phyloP scores from a whole-genome alignment of 2,113 vertebrate species.

The Pachypanchax playfairii region DNA sequence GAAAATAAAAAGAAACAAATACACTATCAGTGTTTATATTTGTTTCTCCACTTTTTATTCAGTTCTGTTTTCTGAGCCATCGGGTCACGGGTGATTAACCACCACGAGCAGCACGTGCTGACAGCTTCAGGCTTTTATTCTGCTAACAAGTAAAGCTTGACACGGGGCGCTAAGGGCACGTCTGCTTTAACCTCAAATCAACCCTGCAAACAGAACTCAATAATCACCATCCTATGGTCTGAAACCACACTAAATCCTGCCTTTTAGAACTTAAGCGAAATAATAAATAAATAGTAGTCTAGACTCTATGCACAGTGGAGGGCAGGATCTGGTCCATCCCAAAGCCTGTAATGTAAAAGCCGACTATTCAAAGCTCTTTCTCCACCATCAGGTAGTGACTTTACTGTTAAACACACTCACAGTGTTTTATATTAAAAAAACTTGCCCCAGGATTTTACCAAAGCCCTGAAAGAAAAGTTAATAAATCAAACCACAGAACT shows the following conservation, averaged over 20 bases:
- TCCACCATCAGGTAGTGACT: too few relatives aligned
- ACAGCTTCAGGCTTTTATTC: slow-evolving; percentile 57
- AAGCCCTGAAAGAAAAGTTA: too few relatives aligned
- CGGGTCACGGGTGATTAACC: slow-evolving; percentile 61
- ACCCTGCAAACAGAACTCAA: slow-evolving; percentile 29
- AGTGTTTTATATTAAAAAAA: too few relatives aligned
- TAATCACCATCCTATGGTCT: too few relatives aligned
- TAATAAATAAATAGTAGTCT: too few relatives aligned
- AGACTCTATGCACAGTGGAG: too few relatives aligned
- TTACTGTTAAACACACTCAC: too few relatives aligned
- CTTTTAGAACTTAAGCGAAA: background rate
- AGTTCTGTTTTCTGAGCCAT: slow-evolving; percentile 33
- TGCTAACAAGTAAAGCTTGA: slow-evolving; percentile 55
- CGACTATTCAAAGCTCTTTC: too few relatives aligned
- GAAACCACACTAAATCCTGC: slow-evolving; percentile 9
- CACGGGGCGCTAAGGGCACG: slow-evolving; percentile 57
- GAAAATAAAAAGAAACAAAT: slow-evolving; percentile 22
- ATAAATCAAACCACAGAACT: too few relatives aligned
- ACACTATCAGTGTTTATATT: slow-evolving; percentile 32
- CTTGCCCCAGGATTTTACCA: too few relatives aligned
- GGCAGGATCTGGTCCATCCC: too few relatives aligned
- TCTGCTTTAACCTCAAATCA: slow-evolving; percentile 47
- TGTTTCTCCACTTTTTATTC: slow-evolving; percentile 39
- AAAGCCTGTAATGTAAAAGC: too few relatives aligned
- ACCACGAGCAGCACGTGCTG: slow-evolving; percentile 55